Conservation (phyloP, 2,888 invertebrate genomes). For the Cryptocephalus primarius region DNA sequence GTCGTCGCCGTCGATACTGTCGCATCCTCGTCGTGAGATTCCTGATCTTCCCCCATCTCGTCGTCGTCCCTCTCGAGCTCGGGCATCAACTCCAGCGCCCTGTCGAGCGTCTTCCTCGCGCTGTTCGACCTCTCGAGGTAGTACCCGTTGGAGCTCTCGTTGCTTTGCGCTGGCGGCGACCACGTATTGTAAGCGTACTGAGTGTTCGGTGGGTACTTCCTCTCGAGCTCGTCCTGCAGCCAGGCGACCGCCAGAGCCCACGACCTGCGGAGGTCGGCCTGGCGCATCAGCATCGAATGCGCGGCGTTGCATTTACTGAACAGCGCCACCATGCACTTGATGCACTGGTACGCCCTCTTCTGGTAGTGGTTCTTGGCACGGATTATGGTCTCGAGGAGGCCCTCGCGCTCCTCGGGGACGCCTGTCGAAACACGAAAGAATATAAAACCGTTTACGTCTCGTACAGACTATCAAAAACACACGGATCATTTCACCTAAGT, state of each 20-base stretch:
- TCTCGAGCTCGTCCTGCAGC: slow-evolving; percentile 90
- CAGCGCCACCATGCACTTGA: slow-evolving; percentile 86
- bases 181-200: slow-evolving; percentile 84
- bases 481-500: too few relatives aligned
- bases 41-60: slow-evolving; percentile 31
- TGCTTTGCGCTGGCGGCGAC: slow-evolving; percentile 91
- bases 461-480: too few relatives aligned
- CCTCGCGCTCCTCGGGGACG: slow-evolving; percentile 77
- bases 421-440: slow-evolving; percentile 25
- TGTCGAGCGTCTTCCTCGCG: slow-evolving; percentile 76
- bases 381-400: slow-evolving; percentile 85
- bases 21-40: slow-evolving; percentile 28
- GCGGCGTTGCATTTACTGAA: slow-evolving; percentile 79
- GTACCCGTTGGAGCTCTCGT: slow-evolving; percentile 90
- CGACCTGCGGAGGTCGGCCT: slow-evolving; percentile 67
- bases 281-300: slow-evolving; percentile 63
- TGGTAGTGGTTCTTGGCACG: slow-evolving; percentile 91
- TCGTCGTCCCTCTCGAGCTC: slow-evolving; percentile 44
- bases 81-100: slow-evolving; percentile 65
- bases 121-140: slow-evolving; percentile 90
- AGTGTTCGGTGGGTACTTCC: slow-evolving; percentile 51
- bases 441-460: not conserved
- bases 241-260: slow-evolving; percentile 87
- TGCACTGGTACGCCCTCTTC: slow-evolving; percentile 93
- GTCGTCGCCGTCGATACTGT: slow-evolving; percentile 1